Percentiles rank a stretch among this genome's conserved stretches.
Conservation (phyloP, 2,797 vertebrate species). For the Onychomys torridus region DNA sequence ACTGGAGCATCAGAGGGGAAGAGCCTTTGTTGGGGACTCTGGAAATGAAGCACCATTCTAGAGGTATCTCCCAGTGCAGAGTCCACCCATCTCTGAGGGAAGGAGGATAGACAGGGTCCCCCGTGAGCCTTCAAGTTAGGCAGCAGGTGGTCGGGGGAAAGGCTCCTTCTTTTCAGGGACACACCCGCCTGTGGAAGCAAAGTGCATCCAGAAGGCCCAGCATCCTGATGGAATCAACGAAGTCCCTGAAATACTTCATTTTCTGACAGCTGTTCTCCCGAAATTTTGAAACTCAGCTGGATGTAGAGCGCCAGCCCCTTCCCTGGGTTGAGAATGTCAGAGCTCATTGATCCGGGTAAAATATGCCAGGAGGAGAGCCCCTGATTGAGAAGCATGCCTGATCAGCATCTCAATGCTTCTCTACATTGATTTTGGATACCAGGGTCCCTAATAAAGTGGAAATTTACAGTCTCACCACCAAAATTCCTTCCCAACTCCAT, state of each 20-base stretch:
- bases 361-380: background rate
- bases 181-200: fast-evolving
- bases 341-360: background rate
- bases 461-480: conserved; percentile 65
- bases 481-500: conserved; percentile 45
- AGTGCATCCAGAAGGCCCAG: background rate
- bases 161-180: fast-evolving
- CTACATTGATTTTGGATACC: conserved; percentile 30
- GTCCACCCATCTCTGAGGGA: fast-evolving
- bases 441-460: conserved; percentile 66
- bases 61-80: background rate
- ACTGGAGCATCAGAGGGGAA: background rate
- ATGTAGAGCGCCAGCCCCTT: fast-evolving
- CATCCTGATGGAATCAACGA: background rate
- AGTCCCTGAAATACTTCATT: background rate
- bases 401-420: background rate
- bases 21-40: background rate
- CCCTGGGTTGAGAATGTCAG: background rate
- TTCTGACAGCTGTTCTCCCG: background rate
- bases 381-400: background rate
- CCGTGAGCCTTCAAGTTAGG: fast-evolving
- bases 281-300: background rate
- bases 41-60: fast-evolving
- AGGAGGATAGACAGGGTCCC: fast-evolving
- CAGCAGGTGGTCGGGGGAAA: too few relatives aligned